Conservation (phyloP, 2,888 invertebrate genomes). For the Dolomedes plantarius region DNA sequence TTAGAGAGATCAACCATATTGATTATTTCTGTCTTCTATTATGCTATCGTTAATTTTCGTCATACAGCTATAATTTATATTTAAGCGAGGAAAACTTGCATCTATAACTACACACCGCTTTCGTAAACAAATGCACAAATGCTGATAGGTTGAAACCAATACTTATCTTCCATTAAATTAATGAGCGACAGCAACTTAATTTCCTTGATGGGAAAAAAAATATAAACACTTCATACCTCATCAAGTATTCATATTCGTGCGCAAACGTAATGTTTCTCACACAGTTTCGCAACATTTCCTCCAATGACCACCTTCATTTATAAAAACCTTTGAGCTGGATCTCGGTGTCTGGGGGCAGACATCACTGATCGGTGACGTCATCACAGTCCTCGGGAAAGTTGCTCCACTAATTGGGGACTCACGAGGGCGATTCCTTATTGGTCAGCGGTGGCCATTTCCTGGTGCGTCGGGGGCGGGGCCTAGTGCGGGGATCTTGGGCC, state of each 20-base stretch:
- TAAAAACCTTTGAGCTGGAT: not conserved
- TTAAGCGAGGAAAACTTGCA: too few relatives aligned
- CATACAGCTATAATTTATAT: too few relatives aligned
- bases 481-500: constrained; percentile 34
- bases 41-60: too few relatives aligned
- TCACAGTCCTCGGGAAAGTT: not conserved
- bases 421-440: constrained; percentile 45
- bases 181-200: not conserved
- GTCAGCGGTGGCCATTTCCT: constrained; percentile 42
- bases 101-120: too few relatives aligned
- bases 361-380: constrained; percentile 4
- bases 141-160: too few relatives aligned
- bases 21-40: too few relatives aligned
- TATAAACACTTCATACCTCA: not conserved
- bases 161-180: not conserved
- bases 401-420: constrained; percentile 56
- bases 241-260: not conserved
- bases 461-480: constrained; percentile 37
- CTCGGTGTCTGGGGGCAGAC: not conserved
- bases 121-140: too few relatives aligned
- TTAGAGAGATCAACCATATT: too few relatives aligned
- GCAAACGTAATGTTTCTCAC: not conserved
- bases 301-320: not conserved
- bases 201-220: not conserved
- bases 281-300: not conserved